These are phyloP conservation scores for Andrena chrysosceles DNA, from an alignment of 2,888 invertebrate genomes.

Conservation along the genomic window DNA sequence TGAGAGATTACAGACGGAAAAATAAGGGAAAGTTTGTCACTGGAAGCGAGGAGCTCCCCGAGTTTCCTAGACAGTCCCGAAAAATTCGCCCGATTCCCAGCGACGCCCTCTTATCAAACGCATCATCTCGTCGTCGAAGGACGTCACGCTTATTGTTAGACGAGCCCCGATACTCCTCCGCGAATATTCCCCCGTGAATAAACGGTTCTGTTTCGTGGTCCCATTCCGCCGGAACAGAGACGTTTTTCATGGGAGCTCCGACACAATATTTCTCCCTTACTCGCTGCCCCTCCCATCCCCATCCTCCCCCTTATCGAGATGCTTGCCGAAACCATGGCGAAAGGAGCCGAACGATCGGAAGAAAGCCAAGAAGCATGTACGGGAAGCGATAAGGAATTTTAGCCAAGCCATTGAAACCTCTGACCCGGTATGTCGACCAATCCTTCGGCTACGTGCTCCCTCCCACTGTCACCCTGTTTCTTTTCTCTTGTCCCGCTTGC, in stretches of 20 bases:
- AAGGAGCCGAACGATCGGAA: conserved; percentile 65
- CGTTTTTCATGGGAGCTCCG: conserved; percentile 3
- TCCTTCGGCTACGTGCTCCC: conserved; percentile 71
- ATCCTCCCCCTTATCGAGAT: conserved; percentile 29
- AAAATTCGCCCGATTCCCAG: not conserved
- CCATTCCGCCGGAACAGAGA: not conserved
- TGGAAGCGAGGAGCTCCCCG: not conserved
- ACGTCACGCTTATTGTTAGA: not conserved
- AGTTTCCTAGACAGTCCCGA: not conserved
- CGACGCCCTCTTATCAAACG: conserved; percentile 11
- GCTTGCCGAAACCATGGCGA: conserved; percentile 65
- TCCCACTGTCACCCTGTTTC: not conserved
- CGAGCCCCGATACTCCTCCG: not conserved
- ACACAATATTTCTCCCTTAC: conserved; percentile 14
- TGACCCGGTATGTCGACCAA: conserved; percentile 80
- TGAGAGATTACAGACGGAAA: not conserved
- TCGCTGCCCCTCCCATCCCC: not conserved
- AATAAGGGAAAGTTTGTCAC: not conserved
- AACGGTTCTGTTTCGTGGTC: not conserved
- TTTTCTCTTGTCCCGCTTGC: not conserved
- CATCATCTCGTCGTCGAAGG: not conserved
- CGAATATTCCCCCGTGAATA: not conserved
- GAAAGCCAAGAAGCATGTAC: conserved; percentile 73
- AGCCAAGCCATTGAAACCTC: conserved; percentile 77
- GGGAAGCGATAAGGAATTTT: conserved; percentile 77